Evolutionary conservation across 2,113 vertebrate species (phyloP).

Genomic region (Argyrosomus japonicus): DNA sequence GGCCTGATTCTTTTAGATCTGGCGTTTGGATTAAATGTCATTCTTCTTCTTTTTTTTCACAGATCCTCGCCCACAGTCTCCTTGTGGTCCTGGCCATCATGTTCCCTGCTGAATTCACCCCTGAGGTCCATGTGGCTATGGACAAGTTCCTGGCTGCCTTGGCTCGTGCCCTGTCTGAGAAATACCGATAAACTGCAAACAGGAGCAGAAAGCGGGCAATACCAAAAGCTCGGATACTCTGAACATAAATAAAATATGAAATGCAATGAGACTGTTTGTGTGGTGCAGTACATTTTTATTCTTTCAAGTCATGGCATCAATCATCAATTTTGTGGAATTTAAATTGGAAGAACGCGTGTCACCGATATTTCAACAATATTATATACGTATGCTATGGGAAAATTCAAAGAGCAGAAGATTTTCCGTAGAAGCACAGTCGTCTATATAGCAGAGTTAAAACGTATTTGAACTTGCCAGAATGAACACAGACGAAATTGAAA

Average conservation of each 20-base stretch:
- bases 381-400: no score
- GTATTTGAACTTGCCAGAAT: no score
- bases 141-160: slow-evolving; percentile 81
- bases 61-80: slow-evolving; percentile 78
- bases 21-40: not conserved
- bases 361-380: not conserved
- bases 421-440: no score
- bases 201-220: not conserved
- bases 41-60: not conserved
- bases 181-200: slow-evolving; percentile 72
- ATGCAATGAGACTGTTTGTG: slow-evolving; percentile 27
- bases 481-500: no score
- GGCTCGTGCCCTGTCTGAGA: slow-evolving; percentile 76
- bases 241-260: slow-evolving; percentile 47
- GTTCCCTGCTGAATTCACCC: slow-evolving; percentile 75
- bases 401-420: no score
- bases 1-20: not conserved
- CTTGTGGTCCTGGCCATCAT: slow-evolving; percentile 70
- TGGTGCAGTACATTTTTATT: not conserved
- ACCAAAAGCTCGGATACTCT: not conserved
- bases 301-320: no score
- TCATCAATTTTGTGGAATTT: not conserved
- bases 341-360: not conserved
- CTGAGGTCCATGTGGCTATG: slow-evolving; percentile 79
- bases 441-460: no score